Conservation (phyloP, 2,888 invertebrate genomes). For the Mamestra brassicae region DNA sequence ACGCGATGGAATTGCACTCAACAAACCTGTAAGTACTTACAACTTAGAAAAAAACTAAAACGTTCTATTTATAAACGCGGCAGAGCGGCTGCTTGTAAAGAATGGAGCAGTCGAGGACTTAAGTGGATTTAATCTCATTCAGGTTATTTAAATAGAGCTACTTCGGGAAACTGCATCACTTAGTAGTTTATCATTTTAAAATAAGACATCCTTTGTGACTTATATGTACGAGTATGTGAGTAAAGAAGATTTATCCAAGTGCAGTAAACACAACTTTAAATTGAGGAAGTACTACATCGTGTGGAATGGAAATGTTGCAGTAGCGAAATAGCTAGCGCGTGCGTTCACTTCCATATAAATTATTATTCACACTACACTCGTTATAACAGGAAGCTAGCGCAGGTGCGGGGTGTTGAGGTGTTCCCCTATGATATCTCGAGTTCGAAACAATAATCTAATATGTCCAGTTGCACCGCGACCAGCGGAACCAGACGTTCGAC, state of each 20-base stretch:
- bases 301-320: constrained; percentile 46
- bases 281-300: constrained; percentile 35
- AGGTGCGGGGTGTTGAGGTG: constrained; percentile 67
- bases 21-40: constrained; percentile 65
- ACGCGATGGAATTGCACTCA: constrained; percentile 82
- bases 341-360: constrained; percentile 59
- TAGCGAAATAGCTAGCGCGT: constrained; percentile 37
- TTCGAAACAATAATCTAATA: constrained; percentile 73
- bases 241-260: constrained; percentile 39
- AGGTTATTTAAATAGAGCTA: constrained; percentile 41
- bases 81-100: constrained; percentile 31
- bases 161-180: constrained; percentile 27
- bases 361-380: constrained; percentile 57
- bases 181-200: constrained; percentile 36
- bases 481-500: constrained; percentile 83
- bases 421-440: constrained; percentile 58
- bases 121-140: constrained; percentile 39
- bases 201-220: constrained; percentile 25
- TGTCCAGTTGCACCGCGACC: constrained; percentile 66
- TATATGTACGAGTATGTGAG: neutral
- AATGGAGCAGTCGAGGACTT: constrained; percentile 43
- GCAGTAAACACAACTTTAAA: constrained; percentile 20
- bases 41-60: constrained; percentile 41
- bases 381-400: constrained; percentile 61
- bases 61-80: constrained; percentile 44